phyloP scores from a whole-genome alignment of 2,888 invertebrate genomes.

The Zelleria hepariella region DNA sequence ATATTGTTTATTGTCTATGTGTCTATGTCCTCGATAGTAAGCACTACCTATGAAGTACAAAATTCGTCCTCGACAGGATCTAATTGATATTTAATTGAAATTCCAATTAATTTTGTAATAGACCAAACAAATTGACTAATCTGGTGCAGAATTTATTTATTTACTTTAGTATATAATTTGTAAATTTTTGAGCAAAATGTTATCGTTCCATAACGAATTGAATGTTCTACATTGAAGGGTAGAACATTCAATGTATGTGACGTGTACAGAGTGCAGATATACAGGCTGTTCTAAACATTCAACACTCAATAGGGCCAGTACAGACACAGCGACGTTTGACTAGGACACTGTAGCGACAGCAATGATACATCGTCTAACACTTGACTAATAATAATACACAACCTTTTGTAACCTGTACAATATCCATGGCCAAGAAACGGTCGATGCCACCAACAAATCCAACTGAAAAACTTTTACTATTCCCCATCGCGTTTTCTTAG shows the following conservation, averaged over 20 bases:
- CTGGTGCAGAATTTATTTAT: not conserved
- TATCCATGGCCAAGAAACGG: not conserved
- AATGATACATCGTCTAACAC: not conserved
- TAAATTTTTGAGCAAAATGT: not conserved
- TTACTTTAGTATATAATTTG: not conserved
- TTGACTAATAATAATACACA: not conserved
- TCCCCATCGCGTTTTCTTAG: not conserved
- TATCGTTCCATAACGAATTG: not conserved
- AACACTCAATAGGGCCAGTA: not conserved
- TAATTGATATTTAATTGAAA: slow-evolving; percentile 1
- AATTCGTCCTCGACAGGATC: not conserved
- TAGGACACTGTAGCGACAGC: not conserved
- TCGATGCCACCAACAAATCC: not conserved
- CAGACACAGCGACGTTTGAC: not conserved
- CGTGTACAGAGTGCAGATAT: not conserved
- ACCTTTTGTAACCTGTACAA: slow-evolving; percentile 2
- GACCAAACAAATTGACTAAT: slow-evolving; percentile 2
- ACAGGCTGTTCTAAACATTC: not conserved
- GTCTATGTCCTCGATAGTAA: not conserved
- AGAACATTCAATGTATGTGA: no score
- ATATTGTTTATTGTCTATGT: not conserved
- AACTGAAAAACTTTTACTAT: not conserved
- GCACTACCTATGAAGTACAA: not conserved
- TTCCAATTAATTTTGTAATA: not conserved
- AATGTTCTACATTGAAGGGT: not conserved